These are phyloP conservation scores for Peromyscus nudipes DNA, from an alignment of 2,797 vertebrate species.

Conservation along the genomic window DNA sequence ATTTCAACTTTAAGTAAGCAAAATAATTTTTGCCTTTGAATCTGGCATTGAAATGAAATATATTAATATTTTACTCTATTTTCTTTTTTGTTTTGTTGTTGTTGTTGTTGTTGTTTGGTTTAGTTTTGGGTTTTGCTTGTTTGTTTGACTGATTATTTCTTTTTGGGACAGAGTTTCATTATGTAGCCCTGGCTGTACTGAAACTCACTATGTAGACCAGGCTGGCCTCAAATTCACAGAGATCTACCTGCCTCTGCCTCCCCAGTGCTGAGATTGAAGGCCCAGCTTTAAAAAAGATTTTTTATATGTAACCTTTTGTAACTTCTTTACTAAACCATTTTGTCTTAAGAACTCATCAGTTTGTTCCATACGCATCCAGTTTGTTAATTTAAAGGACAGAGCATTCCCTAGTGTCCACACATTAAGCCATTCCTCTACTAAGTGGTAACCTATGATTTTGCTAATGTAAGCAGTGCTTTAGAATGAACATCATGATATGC, in stretches of 20 bases:
- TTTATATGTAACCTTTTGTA: neutral
- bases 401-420: neutral
- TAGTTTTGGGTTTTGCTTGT: neutral
- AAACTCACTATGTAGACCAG: neutral
- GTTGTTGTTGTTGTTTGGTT: neutral
- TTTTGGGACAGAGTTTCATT: neutral
- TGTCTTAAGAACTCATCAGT: neutral
- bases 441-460: neutral
- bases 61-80: neutral
- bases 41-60: slow-evolving; percentile 13
- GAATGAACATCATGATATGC: neutral
- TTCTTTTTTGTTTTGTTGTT: neutral
- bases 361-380: neutral
- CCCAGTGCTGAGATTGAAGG: neutral
- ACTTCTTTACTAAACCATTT: neutral
- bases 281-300: neutral
- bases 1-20: neutral
- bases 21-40: neutral
- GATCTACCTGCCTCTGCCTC: neutral
- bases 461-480: neutral
- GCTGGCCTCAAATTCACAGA: neutral
- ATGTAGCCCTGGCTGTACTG: neutral
- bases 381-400: neutral
- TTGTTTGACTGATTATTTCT: neutral
- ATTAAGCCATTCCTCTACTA: neutral